phyloP scores from a whole-genome alignment of 2,888 invertebrate species.

The Melanostoma scalare region DNA sequence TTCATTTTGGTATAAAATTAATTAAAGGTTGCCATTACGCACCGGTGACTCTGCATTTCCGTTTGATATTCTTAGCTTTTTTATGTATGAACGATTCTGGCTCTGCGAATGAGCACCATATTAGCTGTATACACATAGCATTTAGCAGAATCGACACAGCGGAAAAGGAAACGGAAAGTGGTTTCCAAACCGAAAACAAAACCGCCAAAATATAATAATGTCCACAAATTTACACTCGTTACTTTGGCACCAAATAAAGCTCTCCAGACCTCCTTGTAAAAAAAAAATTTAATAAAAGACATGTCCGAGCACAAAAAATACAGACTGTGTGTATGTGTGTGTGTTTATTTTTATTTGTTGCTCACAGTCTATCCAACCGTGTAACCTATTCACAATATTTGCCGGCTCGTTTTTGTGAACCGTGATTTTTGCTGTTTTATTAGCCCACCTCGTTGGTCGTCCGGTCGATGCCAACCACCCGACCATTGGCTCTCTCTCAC shows the following conservation, averaged over 20 bases:
- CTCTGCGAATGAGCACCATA: slow-evolving; percentile 27
- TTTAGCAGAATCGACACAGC: slow-evolving; percentile 61
- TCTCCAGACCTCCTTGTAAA: neutral
- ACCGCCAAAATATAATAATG: slow-evolving; percentile 38
- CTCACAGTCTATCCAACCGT: slow-evolving; percentile 25
- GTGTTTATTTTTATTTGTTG: neutral
- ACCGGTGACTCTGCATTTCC: slow-evolving; percentile 45
- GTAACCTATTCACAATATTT: slow-evolving; percentile 30
- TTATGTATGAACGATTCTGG: slow-evolving; percentile 20
- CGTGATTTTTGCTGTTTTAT: slow-evolving; percentile 66
- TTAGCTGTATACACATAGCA: slow-evolving; percentile 57
- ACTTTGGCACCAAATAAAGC: slow-evolving; percentile 66
- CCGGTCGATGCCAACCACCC: neutral
- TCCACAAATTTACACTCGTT: slow-evolving; percentile 70
- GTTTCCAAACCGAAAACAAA: slow-evolving; percentile 53
- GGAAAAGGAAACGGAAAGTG: slow-evolving; percentile 68
- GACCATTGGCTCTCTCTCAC: neutral
- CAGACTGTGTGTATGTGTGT: neutral
- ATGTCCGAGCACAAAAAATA: slow-evolving; percentile 25
- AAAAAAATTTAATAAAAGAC: slow-evolving; percentile 20
- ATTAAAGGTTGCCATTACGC: slow-evolving; percentile 52
- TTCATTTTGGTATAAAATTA: neutral
- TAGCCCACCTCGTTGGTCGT: slow-evolving; percentile 44
- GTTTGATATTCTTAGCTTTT: slow-evolving; percentile 34
- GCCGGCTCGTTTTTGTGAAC: slow-evolving; percentile 43